Base-by-base conservation (phyloP, 2,113 vertebrate genomes). In the Stigmatopora argus region DNA sequence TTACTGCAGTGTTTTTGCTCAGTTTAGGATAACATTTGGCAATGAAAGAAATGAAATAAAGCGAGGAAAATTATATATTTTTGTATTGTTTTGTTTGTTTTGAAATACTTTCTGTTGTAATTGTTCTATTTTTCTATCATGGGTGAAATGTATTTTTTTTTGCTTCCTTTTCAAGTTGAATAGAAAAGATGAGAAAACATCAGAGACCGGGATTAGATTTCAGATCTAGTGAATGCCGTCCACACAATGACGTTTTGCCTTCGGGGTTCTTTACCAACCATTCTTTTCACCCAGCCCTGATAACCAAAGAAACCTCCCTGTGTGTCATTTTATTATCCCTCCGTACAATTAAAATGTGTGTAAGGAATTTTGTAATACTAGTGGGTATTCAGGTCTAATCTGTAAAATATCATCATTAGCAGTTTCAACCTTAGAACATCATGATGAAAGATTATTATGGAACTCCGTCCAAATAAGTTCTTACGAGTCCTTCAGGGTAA, bases 331-430 rank as follows among this genome's bases (percentile, higher is more conserved):
- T 68, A 51, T 77, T 34, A 45, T 12, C 35, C 12, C 21, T 80
- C 73, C 75, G 48, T 13, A 77, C 80, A 84, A 83, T 83, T 82
- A 86, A 84, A 85, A 78, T 10, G 56, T 84, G 78, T 83, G 81
- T 1, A 26, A 73, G 75, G 81, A 77, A 74, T 74, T 73, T 73
- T 73, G 67, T 45, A 65, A 71, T 26, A 58, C 74, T 46, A 46
- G 13, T 12, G 11, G 45, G 13, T 15, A 12, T 14, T 3, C 45
- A 46, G 13, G 45, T 46, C 12, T 46, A 46, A 13, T 48, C 46
- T 5, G 46, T 48, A 48, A 48, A 17, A 48, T 48, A 15, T 48
- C 15, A 48, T 5, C 14, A 48, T 48, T 48, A 48, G 15, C 11
- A 14, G 14, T 14, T 17, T 48, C 46, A 15, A 5, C 11, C 46